These are phyloP conservation scores for Micronycteris hirsuta DNA, from an alignment of 2,113 vertebrate species.

Conservation along the genomic window DNA sequence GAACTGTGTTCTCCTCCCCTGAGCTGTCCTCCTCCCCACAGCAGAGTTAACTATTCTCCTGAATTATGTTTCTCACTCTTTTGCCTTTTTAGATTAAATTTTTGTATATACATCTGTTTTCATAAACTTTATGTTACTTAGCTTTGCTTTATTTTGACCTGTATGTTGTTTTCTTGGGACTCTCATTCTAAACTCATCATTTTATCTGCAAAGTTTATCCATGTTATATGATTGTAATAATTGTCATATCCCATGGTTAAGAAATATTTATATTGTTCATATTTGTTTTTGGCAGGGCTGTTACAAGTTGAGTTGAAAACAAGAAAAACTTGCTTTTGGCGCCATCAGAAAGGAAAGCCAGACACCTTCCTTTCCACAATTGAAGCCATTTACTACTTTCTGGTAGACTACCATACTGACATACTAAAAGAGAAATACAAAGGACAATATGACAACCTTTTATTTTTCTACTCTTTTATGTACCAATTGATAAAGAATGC, in stretches of 20 bases:
- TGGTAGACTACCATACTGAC: slow-evolving; percentile 91
- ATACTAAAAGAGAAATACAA: slow-evolving; percentile 86
- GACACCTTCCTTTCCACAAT: slow-evolving; percentile 96
- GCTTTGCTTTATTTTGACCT: not conserved
- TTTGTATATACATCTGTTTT: not conserved
- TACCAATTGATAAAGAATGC: slow-evolving; percentile 91
- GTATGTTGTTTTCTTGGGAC: not conserved
- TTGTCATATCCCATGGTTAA: not conserved
- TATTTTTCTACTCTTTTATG: slow-evolving; percentile 97
- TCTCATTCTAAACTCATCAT: not conserved
- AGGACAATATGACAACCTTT: slow-evolving; percentile 95
- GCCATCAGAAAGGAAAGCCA: slow-evolving; percentile 94
- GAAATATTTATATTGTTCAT: slow-evolving; percentile 44
- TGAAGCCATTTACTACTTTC: slow-evolving; percentile 97
- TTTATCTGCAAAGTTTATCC: not conserved
- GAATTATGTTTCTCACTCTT: not conserved
- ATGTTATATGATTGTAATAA: not conserved
- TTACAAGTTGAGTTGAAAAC: slow-evolving; percentile 93
- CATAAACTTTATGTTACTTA: not conserved
- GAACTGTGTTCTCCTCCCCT: not conserved
- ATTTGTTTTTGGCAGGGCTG: slow-evolving; percentile 83
- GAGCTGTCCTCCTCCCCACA: not conserved
- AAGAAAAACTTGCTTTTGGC: slow-evolving; percentile 97
- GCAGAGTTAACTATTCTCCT: not conserved
- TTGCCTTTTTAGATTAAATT: not conserved